Evolutionary conservation across 1,140 invertebrate species (phyloP), one percentile per base, ranked within the genome.

Genomic region (Cydia splendana): DNA sequence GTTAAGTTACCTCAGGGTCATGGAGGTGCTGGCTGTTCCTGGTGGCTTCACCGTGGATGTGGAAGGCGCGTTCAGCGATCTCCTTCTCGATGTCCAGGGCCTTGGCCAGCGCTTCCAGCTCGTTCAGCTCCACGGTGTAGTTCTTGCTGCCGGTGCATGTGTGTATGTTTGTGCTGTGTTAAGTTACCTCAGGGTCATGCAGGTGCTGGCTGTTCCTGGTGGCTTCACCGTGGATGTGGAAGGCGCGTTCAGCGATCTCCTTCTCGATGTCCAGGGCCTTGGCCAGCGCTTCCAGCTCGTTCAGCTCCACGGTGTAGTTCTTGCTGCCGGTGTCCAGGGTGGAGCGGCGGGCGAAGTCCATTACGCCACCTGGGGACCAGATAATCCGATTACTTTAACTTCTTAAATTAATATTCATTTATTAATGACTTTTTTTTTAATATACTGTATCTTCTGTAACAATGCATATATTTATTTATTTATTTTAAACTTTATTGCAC

Each of bases 51-150:
- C 89, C 87, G 89, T 97, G 96, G 74, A 98, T 95, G 76, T 93
- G 90, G 81, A 96, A 93, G 6, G 95, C 96, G 76, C 95, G 93
- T n/a, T 93, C 85, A 2, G 96, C 96, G 78, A 97, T 89, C 75
- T 94, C 88, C 91, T 97, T 97, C 85, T 97, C 94, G n/a, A 94
- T 95, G 85, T 97, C 96, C 73, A 97, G 87, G 65, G 96, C 96
- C 81, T 95, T 95, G n/a, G 95, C 95, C 73, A 97, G 93, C 65
- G 96, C 95, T 76, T 95, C 94, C 20, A 97, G 74, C 87, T 97
- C 96, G 76, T 87, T 85, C 0, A 30, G 30, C 30, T 30, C 28
- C 28, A 28, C 28, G 28, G 28, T 28, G 28, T 80, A 84, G 81
- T 88, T 88, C 79, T 77, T 88, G 4, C 79, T 78, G 13, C 42